Evolutionary conservation across 2,113 vertebrate genomes (phyloP), one percentile per base, ranked within the genome.

Genomic region (Etheostoma spectabile): DNA sequence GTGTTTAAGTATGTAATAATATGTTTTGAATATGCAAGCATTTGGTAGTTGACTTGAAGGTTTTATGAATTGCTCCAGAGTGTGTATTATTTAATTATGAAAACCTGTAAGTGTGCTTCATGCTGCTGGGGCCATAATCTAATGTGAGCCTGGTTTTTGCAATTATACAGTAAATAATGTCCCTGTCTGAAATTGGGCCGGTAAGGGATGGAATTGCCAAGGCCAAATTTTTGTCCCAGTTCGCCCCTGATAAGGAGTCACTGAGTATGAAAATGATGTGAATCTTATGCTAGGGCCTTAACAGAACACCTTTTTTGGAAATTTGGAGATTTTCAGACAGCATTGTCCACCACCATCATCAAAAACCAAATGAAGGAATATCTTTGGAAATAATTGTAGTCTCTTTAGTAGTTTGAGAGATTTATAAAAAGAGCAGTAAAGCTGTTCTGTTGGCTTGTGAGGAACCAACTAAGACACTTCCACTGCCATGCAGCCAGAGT

Each of bases 401-500:
- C 70, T 61, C 70, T 61, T 61, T 6, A 12, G 46, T 22, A 51
- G 13, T 62, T 74, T 62, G 10, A 35, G 21, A 48, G 55, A 60
- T 2, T 59, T 59, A 46, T 21, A 59, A 24, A 59, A 21, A 11
- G 35, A 27, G 53, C 8, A 27, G 27, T 57, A 45, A 71, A 45
- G 38, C 8, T 19, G 10, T 27, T 45, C 24, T 35, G 22, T 46
- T 10, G 2, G 4, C 42, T 65, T 27, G 7, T 65, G 14, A 8
- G 18, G 15, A 22, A 14, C 63, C 4, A 27, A 27, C 24, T 21
- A 21, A 61, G 59, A 27, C 42, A 64, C 62, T 46, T 64, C 14
- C 24, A 48, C n/a, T 22, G 14, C 55, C 6, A 57, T 57, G 24
- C 13, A 7, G 55, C 55, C 22, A 18, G 42, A 24, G 62, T 65